Evolutionary conservation across 1,140 invertebrate genomes (phyloP), one percentile per base, ranked within the genome.

Genomic region (Muscidifurax raptorellus): DNA sequence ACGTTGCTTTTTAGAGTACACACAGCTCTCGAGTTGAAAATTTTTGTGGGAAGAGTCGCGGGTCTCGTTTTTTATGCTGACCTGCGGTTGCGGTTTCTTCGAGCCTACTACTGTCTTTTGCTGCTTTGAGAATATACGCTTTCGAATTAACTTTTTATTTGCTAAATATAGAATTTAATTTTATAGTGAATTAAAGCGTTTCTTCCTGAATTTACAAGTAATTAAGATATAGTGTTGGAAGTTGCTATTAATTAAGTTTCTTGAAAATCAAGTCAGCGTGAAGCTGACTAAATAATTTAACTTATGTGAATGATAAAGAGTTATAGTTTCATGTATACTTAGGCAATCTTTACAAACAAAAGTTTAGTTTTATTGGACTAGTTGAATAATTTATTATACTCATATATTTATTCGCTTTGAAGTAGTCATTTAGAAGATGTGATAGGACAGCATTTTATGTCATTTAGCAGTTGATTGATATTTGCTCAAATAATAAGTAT

Each of bases 1-100:
- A 83, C 10, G n/a, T 25, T 71, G 64, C 12, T 83, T 78, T 83
- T 83, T 77, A 79, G 64, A 72, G 44, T 22, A 18, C 18, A 59
- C 47, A 6, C 40, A 28, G 30, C 18, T n/a, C 82, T 78, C 27
- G 40, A 67, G 69, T 77, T 71, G 52, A 59, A 66, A 64, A 82
- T 76, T 76, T 67, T 82, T 32, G 28, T 32, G 28, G 40, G 59
- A 59, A 7, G 52, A 59, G 18, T 59, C 52, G 18, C 4, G 1
- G 6, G n/a, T 59, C 52, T 59, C 52, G 18, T 59, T 10, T 69
- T 69, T 69, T 27, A 69, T 0, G 6, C 52, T 59, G 22, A 0
- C 12, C 10, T 30, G 66, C 25, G 66, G 15, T 69, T 69, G 66
- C 18, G 66, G 25, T 28, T 69, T 28, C 66, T 69, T 69, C 27